Conservation (phyloP, 2,888 invertebrate species). For the Aspidiotus rigidus region DNA sequence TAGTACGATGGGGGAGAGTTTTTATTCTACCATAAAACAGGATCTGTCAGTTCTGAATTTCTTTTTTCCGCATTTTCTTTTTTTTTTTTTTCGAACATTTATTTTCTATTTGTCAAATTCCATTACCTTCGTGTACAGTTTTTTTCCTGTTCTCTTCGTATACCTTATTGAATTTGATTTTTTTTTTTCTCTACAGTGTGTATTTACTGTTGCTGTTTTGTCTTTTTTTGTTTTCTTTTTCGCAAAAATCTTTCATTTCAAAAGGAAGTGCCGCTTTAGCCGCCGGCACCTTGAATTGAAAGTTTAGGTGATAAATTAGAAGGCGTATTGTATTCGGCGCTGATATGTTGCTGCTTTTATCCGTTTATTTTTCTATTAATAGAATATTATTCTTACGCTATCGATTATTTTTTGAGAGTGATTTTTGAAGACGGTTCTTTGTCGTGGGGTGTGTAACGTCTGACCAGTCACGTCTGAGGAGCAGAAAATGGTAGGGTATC, state of each 20-base stretch:
- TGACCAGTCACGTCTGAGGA: too few species aligned
- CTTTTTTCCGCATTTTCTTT: not conserved
- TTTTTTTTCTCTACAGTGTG: not conserved
- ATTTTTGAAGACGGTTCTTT: too few species aligned
- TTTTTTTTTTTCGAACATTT: not conserved
- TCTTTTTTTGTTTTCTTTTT: not conserved
- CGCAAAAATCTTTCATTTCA: not conserved
- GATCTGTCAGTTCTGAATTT: slow-evolving; percentile 8
- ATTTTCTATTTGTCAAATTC: slow-evolving; percentile 14
- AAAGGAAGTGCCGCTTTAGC: not conserved
- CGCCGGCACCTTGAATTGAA: not conserved
- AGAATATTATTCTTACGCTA: too few species aligned
- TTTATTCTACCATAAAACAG: not conserved
- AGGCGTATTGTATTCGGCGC: too few species aligned
- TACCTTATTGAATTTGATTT: not conserved
- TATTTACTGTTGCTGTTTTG: not conserved
- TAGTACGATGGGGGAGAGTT: not conserved
- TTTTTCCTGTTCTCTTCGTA: not conserved
- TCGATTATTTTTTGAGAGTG: too few species aligned
- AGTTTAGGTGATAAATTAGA: not conserved
- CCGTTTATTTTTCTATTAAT: too few species aligned
- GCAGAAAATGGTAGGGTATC: too few species aligned
- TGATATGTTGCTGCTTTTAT: too few species aligned
- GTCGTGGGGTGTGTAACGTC: too few species aligned
- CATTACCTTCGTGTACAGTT: slow-evolving; percentile 7